Conservation (phyloP, 1,140 invertebrate species). For the Artemia franciscana region DNA sequence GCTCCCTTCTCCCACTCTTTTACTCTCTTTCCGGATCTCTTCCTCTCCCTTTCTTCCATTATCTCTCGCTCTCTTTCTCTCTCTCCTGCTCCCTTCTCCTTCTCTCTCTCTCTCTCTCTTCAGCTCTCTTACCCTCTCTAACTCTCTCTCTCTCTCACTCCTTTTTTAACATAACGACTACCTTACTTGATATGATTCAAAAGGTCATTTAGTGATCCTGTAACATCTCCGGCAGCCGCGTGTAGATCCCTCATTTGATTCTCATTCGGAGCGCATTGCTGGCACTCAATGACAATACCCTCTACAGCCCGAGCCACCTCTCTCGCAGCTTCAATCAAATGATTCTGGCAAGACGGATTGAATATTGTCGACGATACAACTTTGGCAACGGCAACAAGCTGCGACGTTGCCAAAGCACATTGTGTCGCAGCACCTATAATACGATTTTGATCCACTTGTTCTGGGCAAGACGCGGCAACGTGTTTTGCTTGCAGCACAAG, state of each 20-base stretch:
- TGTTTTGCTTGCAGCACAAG: constrained; percentile 84
- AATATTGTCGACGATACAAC: constrained; percentile 62
- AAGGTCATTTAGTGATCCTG: constrained; percentile 65
- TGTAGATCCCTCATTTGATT: constrained; percentile 46
- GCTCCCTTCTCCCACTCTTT: no score
- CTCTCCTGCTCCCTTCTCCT: no score
- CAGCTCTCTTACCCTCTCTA: constrained; percentile 3
- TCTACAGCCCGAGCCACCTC: constrained; percentile 83
- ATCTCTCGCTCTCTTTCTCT: no score
- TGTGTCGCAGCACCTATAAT: constrained; percentile 87
- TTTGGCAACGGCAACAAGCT: constrained; percentile 90
- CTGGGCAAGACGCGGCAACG: constrained; percentile 58
- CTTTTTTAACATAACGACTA: constrained; percentile 8
- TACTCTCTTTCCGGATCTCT: no score
- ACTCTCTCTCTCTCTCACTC: neutral
- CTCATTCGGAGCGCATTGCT: constrained; percentile 38
- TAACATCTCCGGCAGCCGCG: constrained; percentile 64
- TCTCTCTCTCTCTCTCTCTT: no score
- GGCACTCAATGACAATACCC: constrained; percentile 61
- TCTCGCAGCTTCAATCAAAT: constrained; percentile 70
- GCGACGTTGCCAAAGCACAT: constrained; percentile 87
- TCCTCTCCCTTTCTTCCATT: no score
- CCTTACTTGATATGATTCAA: constrained; percentile 60
- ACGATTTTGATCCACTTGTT: constrained; percentile 37
- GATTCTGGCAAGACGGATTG: constrained; percentile 76